A percentile compares a stretch with the other conserved stretches of the same genome.
phyloP scores from a whole-genome alignment of 92 coral and sea anemone genomes.

The Porites evermanni region DNA sequence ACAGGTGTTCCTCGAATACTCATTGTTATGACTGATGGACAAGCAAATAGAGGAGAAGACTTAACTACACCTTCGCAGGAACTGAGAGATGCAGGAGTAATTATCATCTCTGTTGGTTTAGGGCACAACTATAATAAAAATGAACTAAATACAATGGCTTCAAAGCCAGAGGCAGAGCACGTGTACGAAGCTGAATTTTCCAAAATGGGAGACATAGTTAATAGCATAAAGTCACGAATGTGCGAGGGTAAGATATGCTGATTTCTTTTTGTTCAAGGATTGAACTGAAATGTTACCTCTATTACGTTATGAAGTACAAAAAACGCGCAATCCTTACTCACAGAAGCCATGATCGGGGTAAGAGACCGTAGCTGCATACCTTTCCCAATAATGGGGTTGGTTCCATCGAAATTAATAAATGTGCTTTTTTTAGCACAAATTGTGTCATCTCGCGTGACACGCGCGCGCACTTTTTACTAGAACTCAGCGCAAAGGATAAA shows the following conservation, averaged over 20 bases:
- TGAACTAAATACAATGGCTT: conserved; percentile 73
- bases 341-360: too few species aligned
- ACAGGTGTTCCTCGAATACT: conserved; percentile 73
- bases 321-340: too few species aligned
- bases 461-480: too few species aligned
- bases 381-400: too few species aligned
- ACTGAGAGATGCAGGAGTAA: conserved; percentile 65
- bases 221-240: conserved; percentile 43
- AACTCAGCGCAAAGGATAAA: too few species aligned
- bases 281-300: too few species aligned
- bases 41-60: conserved; percentile 57
- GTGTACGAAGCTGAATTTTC: conserved; percentile 79
- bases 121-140: conserved; percentile 60
- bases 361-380: too few species aligned
- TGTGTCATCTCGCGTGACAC: too few species aligned
- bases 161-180: conserved; percentile 34
- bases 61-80: conserved; percentile 70
- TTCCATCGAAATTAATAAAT: too few species aligned
- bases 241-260: conserved; percentile 60
- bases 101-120: conserved; percentile 71
- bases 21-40: conserved; percentile 75
- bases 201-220: conserved; percentile 47
- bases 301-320: too few species aligned
- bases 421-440: too few species aligned
- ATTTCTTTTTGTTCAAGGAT: not conserved